Evolutionary conservation across 2,113 vertebrate species (phyloP).

Genomic region (human (Homo sapiens)): GRCh38 chr1:116168501-116169000

Average conservation of each 20-base stretch:
- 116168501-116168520: neutral
- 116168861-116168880: neutral
- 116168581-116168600: rapidly evolving
- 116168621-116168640: neutral
- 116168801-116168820: constrained; percentile 27
- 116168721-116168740: neutral
- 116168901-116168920: neutral
- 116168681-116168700: neutral
- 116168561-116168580: too few species aligned
- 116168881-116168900: neutral
- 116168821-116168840: neutral
- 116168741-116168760: neutral
- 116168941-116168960: neutral
- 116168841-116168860: neutral
- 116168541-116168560: neutral
- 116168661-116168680: neutral
- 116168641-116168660: neutral
- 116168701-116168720: neutral
- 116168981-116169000: neutral
- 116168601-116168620: neutral
- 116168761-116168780: neutral
- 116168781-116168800: neutral
- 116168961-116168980: rapidly evolving
- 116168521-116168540: neutral
- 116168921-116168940: neutral